Percentiles rank a stretch among this genome's conserved stretches.
These are phyloP conservation scores for Dexiosoma caninum DNA, from an alignment of 2,888 invertebrate genomes.

Conservation along the genomic window DNA sequence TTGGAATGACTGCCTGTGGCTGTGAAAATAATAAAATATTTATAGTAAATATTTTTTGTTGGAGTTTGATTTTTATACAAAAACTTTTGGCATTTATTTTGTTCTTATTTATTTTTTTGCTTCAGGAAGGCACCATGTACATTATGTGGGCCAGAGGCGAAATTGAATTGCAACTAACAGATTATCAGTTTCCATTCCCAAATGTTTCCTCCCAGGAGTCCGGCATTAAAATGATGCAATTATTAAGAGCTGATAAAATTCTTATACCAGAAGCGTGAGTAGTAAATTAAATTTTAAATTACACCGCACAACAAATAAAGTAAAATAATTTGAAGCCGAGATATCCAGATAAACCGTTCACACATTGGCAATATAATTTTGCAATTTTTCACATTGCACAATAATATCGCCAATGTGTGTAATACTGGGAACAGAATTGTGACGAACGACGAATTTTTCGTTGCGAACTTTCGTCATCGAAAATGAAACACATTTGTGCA, in stretches of 20 bases:
- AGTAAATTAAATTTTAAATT: neutral
- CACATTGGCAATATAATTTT: too few species aligned
- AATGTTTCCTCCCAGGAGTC: constrained; percentile 78
- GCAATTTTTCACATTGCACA: too few species aligned
- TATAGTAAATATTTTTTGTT: neutral
- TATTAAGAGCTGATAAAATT: constrained; percentile 79
- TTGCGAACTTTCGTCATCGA: too few species aligned
- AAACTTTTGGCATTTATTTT: neutral
- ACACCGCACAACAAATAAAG: too few species aligned
- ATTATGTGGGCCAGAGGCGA: constrained; percentile 89
- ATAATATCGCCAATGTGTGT: too few species aligned
- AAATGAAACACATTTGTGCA: too few species aligned
- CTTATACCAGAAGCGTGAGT: constrained; percentile 77
- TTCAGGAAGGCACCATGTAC: constrained; percentile 92
- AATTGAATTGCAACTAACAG: constrained; percentile 81
- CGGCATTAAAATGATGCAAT: constrained; percentile 88
- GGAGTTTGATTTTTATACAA: neutral
- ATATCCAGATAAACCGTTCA: neutral
- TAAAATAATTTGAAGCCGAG: too few species aligned
- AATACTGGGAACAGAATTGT: too few species aligned
- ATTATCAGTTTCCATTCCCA: constrained; percentile 75
- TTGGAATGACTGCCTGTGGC: neutral
- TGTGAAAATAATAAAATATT: neutral
- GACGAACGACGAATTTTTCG: too few species aligned
- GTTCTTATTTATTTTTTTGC: constrained; percentile 46